A percentile compares a stretch with the other conserved stretches of the same genome.
Evolutionary conservation across 2,888 invertebrate species (phyloP).

Genomic region (Nemapogon koenigi): DNA sequence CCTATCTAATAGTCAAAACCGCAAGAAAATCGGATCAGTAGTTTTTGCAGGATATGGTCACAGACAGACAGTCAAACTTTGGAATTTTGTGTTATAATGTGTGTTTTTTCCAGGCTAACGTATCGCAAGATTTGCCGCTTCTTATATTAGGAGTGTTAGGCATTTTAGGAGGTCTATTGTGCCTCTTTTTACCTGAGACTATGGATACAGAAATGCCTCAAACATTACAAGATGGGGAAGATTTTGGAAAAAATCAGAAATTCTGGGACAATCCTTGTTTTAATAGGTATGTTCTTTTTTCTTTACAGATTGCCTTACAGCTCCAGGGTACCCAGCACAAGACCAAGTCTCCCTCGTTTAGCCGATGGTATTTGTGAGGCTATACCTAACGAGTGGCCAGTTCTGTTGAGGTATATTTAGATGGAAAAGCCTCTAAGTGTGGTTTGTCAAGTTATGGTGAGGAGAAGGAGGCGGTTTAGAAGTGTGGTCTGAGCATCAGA

Average conservation of each 20-base stretch:
- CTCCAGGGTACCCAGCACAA: no score
- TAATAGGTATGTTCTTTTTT: conserved; percentile 52
- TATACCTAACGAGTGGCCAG: no score
- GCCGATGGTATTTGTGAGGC: no score
- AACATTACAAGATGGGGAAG: conserved; percentile 84
- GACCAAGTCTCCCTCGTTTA: no score
- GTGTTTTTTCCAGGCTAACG: conserved; percentile 65
- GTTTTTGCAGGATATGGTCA: no score
- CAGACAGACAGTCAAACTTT: no score
- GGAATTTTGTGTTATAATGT: no score
- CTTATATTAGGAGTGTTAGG: conserved; percentile 80
- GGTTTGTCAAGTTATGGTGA: background rate
- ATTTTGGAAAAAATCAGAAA: conserved; percentile 80
- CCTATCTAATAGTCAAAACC: no score
- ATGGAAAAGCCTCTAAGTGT: no score
- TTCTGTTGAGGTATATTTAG: no score
- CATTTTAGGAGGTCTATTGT: conserved; percentile 75
- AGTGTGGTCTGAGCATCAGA: background rate
- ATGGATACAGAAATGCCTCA: conserved; percentile 86
- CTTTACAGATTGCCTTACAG: background rate
- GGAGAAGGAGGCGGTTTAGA: background rate
- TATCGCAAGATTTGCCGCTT: conserved; percentile 76
- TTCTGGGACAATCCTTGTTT: conserved; percentile 85
- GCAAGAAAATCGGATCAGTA: no score
- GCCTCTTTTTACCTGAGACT: conserved; percentile 84